phyloP scores from a whole-genome alignment of 1,140 invertebrate genomes.

The Ceratosolen solmsi region DNA sequence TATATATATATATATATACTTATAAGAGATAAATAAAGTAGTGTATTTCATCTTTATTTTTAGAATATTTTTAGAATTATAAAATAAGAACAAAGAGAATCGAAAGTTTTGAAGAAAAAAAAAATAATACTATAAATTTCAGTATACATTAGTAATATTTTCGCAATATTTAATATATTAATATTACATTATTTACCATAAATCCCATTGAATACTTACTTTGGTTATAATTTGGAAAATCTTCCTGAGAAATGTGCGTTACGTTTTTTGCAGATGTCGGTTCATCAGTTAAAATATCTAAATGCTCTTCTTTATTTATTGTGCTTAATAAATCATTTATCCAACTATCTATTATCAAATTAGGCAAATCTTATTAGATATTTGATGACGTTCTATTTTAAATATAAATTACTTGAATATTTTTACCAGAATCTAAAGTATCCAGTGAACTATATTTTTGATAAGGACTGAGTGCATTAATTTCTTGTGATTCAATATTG shows the following conservation, averaged over 20 bases:
- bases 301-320: not conserved
- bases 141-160: too few species aligned
- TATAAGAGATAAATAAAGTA: too few species aligned
- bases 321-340: slow-evolving; percentile 15
- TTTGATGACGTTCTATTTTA: not conserved
- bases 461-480: not conserved
- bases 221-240: not conserved
- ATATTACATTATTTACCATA: not conserved
- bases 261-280: not conserved
- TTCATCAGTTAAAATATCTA: not conserved
- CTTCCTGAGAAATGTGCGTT: not conserved
- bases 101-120: too few species aligned
- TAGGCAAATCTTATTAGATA: not conserved
- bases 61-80: too few species aligned
- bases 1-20: too few species aligned
- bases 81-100: too few species aligned
- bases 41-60: too few species aligned
- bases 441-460: not conserved
- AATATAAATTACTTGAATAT: not conserved
- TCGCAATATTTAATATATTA: too few species aligned
- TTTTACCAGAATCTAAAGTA: slow-evolving; percentile 5
- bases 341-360: not conserved
- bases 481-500: not conserved
- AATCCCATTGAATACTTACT: not conserved
- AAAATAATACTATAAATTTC: too few species aligned